phyloP scores from a whole-genome alignment of 2,888 invertebrate genomes.

The Luffia ferchaultella region DNA sequence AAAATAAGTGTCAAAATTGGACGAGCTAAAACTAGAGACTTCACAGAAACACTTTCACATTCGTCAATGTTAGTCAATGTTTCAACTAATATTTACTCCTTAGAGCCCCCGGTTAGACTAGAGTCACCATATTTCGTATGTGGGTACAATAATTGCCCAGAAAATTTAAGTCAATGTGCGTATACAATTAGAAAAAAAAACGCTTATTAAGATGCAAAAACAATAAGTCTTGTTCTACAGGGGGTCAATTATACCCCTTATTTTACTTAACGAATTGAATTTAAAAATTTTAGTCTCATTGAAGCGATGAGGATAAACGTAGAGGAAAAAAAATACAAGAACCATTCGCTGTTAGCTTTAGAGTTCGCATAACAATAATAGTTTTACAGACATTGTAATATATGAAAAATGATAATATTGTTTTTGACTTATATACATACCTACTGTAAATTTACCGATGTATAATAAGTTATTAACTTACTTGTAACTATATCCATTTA shows the following conservation, averaged over 20 bases:
- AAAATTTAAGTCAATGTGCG: conserved; percentile 12
- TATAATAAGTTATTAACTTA: not conserved
- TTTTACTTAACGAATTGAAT: not conserved
- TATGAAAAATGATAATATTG: conserved; percentile 52
- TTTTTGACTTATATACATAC: conserved; percentile 65
- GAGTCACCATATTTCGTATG: conserved; percentile 43
- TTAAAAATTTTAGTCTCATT: not conserved
- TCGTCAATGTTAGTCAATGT: conserved; percentile 56
- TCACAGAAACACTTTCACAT: not conserved
- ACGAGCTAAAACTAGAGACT: no score
- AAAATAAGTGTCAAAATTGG: no score
- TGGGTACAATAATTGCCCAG: conserved; percentile 39
- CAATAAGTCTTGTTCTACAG: not conserved
- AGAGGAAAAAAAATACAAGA: conserved; percentile 18
- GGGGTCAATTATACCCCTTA: not conserved
- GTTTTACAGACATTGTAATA: conserved; percentile 36
- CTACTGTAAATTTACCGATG: conserved; percentile 45
- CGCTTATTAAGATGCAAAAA: conserved; percentile 9
- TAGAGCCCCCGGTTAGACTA: conserved; percentile 44
- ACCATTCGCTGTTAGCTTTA: conserved; percentile 57
- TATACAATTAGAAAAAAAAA: conserved; percentile 44
- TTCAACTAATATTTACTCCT: conserved; percentile 37
- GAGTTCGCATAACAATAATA: conserved; percentile 55
- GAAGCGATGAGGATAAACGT: not conserved
- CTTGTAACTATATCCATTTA: conserved; percentile 54